These are phyloP conservation scores for Deilephila elpenor DNA, from an alignment of 2,888 invertebrate species.

Conservation along the genomic window DNA sequence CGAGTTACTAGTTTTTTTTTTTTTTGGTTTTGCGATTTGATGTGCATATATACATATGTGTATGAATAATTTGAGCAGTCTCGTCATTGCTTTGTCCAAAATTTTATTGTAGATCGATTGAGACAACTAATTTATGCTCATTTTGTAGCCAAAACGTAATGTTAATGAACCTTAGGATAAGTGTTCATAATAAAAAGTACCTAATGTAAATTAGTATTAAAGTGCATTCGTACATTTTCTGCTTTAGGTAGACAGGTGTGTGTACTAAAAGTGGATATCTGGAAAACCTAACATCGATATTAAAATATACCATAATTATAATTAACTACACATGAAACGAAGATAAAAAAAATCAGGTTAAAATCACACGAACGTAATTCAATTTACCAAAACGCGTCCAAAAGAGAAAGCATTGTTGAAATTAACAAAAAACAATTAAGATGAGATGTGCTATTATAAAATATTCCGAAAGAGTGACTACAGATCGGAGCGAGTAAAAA, in stretches of 20 bases:
- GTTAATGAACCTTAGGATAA: too few relatives aligned
- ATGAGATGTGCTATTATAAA: conserved; percentile 3
- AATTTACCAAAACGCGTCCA: background rate
- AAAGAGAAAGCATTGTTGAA: conserved; percentile 30
- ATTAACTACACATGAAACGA: background rate
- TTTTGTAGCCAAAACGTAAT: too few relatives aligned
- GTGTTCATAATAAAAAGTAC: too few relatives aligned
- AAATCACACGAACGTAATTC: background rate
- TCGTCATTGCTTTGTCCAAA: background rate
- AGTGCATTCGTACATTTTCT: too few relatives aligned
- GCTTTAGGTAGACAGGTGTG: too few relatives aligned
- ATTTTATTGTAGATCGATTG: background rate
- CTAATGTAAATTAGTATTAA: too few relatives aligned
- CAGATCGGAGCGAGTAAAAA: conserved; percentile 66
- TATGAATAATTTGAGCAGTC: background rate
- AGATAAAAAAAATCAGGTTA: background rate
- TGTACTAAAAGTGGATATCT: background rate
- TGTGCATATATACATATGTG: too few relatives aligned
- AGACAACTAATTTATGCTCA: too few relatives aligned
- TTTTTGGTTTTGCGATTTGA: background rate
- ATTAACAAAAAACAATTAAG: conserved; percentile 34
- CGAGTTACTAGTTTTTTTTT: conserved; percentile 6
- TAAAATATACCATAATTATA: background rate
- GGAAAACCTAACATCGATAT: background rate
- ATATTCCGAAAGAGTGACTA: conserved; percentile 45